phyloP scores from a whole-genome alignment of 2,888 invertebrate genomes.

The Venusia cambrica region DNA sequence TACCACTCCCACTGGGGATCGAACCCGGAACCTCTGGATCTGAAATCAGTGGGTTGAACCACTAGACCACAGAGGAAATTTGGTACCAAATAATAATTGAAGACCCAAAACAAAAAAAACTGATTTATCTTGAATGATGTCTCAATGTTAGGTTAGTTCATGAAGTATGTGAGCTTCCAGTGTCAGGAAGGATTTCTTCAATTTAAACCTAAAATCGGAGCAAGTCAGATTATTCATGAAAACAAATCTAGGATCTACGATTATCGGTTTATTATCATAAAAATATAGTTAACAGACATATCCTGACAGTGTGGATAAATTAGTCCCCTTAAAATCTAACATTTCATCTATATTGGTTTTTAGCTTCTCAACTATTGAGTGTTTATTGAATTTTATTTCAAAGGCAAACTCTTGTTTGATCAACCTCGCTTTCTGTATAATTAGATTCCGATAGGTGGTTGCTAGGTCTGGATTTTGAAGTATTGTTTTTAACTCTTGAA shows the following conservation, averaged over 20 bases:
- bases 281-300: conserved; percentile 42
- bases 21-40: too few relatives aligned
- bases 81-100: too few relatives aligned
- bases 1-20: too few relatives aligned
- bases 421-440: conserved; percentile 52
- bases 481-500: conserved; percentile 44
- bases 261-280: conserved; percentile 2
- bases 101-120: too few relatives aligned
- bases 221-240: too few relatives aligned
- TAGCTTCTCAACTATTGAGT: conserved; percentile 47
- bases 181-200: too few relatives aligned
- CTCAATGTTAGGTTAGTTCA: too few relatives aligned
- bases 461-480: conserved; percentile 45
- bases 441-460: conserved; percentile 42
- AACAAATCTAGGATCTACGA: not conserved
- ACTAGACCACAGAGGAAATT: too few relatives aligned
- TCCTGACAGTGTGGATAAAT: conserved; percentile 54
- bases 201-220: too few relatives aligned
- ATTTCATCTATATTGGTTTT: conserved; percentile 54
- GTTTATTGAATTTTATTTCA: conserved; percentile 53
- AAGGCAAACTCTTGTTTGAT: conserved; percentile 47
- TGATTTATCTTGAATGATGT: too few relatives aligned
- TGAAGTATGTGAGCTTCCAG: too few relatives aligned
- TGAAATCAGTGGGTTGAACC: too few relatives aligned
- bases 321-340: conserved; percentile 60